Conservation (phyloP, 2,113 vertebrate species). For the Mastomys coucha region DNA sequence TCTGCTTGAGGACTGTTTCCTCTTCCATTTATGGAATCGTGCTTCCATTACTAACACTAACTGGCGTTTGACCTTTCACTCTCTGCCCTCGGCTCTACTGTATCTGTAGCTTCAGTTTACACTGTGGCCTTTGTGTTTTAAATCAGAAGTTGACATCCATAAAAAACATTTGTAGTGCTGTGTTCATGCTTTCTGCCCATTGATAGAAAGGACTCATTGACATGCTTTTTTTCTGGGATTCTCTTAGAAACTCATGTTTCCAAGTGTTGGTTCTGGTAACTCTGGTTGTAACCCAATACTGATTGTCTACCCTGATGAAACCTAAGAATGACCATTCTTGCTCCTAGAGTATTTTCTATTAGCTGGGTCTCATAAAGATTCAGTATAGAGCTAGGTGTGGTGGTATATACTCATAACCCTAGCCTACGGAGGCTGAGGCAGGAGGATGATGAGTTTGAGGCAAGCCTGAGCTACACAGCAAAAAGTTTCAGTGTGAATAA, state of each 20-base stretch:
- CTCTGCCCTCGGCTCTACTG: constrained; percentile 2
- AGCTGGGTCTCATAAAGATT: constrained; percentile 11
- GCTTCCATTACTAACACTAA: constrained; percentile 57
- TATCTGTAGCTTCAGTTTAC: constrained; percentile 6
- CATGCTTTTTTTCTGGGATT: not conserved
- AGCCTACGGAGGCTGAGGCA: not conserved
- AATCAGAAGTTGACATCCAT: constrained; percentile 46
- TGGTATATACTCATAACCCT: not conserved
- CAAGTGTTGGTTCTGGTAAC: constrained; percentile 22
- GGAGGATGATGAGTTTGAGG: not conserved
- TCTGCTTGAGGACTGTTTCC: not conserved
- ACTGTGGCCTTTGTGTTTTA: constrained; percentile 63
- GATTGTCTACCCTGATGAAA: constrained; percentile 17
- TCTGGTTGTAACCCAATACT: constrained; percentile 29
- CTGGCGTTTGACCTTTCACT: constrained; percentile 47
- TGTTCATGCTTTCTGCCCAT: not conserved
- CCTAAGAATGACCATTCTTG: not conserved
- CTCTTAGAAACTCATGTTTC: constrained; percentile 34
- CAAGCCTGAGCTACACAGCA: not conserved
- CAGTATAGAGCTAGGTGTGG: not conserved
- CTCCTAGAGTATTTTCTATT: constrained; percentile 27
- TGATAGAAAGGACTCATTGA: constrained; percentile 4
- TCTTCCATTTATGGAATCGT: constrained; percentile 45
- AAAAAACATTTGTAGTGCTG: not conserved
- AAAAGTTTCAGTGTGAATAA: constrained; percentile 41